Evolutionary conservation across 1,140 invertebrate species (phyloP), one percentile per base, ranked within the genome.

Genomic region (Drosophila melanica): DNA sequence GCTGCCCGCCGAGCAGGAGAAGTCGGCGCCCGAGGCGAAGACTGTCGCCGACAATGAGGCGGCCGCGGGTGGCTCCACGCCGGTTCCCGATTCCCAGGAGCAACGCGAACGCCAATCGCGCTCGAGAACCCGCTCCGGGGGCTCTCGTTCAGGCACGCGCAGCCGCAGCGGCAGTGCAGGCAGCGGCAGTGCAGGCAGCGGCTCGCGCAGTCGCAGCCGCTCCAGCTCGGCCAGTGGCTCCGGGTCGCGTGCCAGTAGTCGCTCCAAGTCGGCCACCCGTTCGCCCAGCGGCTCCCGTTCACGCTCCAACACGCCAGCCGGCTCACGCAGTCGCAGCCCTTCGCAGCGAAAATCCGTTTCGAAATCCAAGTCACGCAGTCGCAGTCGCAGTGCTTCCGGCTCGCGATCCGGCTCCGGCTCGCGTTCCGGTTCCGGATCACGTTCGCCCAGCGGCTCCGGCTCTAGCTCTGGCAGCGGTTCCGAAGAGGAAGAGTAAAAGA

Each of bases 141-240:
- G 79, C 8, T 41, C 45, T 39, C 47, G 86, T 41, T 92, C 91
- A 10, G 62, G 79, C 16, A 90, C 86, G 11, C 75, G 90, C 37
- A 89, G 66, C 81, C 77, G 53, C 20, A 82, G 79, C 44, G 72
- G 77, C 51, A 33, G 77, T 48, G 20, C 30, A 47, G 59, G 37
- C 30, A 68, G 81, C 45, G 51, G 58, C 16, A 75, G 62, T 68
- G 71, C 27, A 5, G 58, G 44, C 11, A 62, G 72, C 18, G 59
- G 72, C 9, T 81, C 84, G 5, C 76, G 74, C 9, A 74, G 55
- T 30, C 74, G 82, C 41, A 87, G 82, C 4, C 79, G 79, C 2
- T 77, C 76, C 3, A 79, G 81, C 50, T 93, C 93, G 7, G 91
- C 91, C 4, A 92, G 92, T 44, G 86, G 91, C 18, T 92, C 90